Conservation (phyloP, 2,888 invertebrate species). For the Cerceris ruficornis region DNA sequence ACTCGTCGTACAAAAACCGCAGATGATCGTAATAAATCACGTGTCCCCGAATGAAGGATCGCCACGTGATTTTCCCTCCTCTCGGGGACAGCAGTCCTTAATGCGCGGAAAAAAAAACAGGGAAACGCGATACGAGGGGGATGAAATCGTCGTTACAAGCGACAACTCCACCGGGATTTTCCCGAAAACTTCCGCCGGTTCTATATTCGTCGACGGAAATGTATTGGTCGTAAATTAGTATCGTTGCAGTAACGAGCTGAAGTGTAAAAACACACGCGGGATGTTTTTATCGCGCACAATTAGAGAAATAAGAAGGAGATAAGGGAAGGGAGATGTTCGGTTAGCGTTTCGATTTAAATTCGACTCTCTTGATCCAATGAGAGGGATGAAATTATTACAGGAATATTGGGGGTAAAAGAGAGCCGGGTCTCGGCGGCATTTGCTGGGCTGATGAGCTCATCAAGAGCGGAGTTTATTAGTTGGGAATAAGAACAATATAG, state of each 20-base stretch:
- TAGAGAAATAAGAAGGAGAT: no score
- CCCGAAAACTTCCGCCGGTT: no score
- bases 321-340: no score
- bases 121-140: background rate
- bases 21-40: conserved; percentile 55
- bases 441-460: conserved; percentile 50
- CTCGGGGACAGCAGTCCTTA: conserved; percentile 10
- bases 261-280: no score
- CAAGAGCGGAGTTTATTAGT: conserved; percentile 58
- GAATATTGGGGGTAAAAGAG: conserved; percentile 27
- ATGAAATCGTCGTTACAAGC: background rate
- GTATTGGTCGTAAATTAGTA: no score
- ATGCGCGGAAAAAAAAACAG: conserved; percentile 30
- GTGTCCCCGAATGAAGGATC: conserved; percentile 50
- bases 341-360: no score
- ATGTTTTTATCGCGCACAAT: no score
- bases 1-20: conserved; percentile 23
- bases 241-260: no score
- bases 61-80: conserved; percentile 34
- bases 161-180: no score
- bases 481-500: conserved; percentile 58
- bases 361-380: conserved; percentile 3
- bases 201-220: no score
- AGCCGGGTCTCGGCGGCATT: conserved; percentile 23
- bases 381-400: conserved; percentile 5